Evolutionary conservation across 2,113 vertebrate species (phyloP).

Genomic region (Peucedramus taeniatus): DNA sequence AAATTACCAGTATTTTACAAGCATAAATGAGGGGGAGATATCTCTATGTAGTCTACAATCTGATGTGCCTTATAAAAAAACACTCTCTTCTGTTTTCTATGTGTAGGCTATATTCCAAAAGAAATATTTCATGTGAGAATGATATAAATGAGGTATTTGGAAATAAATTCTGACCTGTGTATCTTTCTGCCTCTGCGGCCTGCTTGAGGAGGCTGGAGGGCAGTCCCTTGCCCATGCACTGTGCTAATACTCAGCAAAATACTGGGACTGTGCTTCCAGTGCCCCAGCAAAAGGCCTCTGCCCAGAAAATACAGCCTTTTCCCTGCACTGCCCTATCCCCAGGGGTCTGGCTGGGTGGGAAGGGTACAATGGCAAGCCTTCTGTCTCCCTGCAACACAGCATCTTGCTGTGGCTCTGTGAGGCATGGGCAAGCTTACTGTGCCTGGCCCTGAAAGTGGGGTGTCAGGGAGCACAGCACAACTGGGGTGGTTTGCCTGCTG

Average conservation of each 20-base stretch:
- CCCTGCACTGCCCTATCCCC: neutral
- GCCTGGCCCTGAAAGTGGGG: accelerated
- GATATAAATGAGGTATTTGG: conserved; percentile 44
- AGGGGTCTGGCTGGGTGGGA: neutral
- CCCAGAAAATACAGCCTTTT: neutral
- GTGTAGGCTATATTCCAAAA: conserved; percentile 39
- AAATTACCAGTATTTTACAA: conserved; percentile 28
- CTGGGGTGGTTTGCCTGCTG: neutral
- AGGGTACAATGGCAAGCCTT: accelerated
- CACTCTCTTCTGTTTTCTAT: conserved; percentile 49
- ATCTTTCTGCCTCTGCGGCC: neutral
- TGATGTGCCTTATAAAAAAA: conserved; percentile 69
- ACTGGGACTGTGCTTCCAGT: accelerated
- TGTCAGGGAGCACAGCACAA: accelerated
- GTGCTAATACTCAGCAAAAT: accelerated
- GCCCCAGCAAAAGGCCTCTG: neutral
- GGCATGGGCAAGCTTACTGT: accelerated
- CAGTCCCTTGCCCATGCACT: neutral
- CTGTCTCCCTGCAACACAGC: neutral
- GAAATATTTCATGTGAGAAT: conserved; percentile 55
- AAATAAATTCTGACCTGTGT: conserved; percentile 67
- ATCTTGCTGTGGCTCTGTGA: neutral
- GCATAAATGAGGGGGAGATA: neutral
- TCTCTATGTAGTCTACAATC: conserved; percentile 50
- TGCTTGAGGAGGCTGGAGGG: neutral